These are phyloP conservation scores for Caenorhabditis wallacei DNA, from an alignment of 2,888 invertebrate species.

Conservation along the genomic window DNA sequence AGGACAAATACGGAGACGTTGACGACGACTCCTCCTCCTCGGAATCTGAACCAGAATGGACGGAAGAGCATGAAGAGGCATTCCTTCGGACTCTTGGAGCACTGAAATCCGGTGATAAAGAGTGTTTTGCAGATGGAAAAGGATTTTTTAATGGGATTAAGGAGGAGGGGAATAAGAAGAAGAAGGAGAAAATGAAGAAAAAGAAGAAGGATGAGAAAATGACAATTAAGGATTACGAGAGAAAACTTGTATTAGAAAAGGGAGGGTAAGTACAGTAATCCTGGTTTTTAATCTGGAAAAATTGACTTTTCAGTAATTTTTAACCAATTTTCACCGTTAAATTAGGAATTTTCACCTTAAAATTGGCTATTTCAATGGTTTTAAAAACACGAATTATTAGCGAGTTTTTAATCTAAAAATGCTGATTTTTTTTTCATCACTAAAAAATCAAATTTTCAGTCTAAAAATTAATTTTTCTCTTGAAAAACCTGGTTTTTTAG, in stretches of 20 bases:
- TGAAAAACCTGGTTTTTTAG: too few relatives aligned
- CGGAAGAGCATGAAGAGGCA: constrained; percentile 89
- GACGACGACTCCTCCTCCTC: constrained; percentile 85
- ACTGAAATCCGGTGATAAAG: constrained; percentile 86
- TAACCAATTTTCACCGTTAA: too few relatives aligned
- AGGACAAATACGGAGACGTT: constrained; percentile 81
- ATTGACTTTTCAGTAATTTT: background rate
- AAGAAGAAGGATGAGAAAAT: constrained; percentile 86
- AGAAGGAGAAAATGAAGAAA: constrained; percentile 83
- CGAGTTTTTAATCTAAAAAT: too few relatives aligned
- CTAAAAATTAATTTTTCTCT: too few relatives aligned
- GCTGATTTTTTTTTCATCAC: too few relatives aligned
- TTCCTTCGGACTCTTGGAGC: constrained; percentile 92
- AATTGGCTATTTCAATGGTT: too few relatives aligned
- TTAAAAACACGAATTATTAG: too few relatives aligned
- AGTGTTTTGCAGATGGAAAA: constrained; percentile 52
- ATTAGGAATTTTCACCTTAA: too few relatives aligned
- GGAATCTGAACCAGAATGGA: constrained; percentile 85
- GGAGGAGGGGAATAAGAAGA: constrained; percentile 77
- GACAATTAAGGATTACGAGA: constrained; percentile 90
- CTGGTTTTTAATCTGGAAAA: background rate
- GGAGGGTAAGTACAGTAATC: constrained; percentile 85
- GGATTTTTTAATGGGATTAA: constrained; percentile 18
- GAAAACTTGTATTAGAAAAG: constrained; percentile 88
- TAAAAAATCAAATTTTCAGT: too few relatives aligned